Percentiles rank a stretch among this genome's conserved stretches.
These are phyloP conservation scores for Spinus olivaceus DNA, from an alignment of 2,797 vertebrate genomes.

Conservation along the genomic window DNA sequence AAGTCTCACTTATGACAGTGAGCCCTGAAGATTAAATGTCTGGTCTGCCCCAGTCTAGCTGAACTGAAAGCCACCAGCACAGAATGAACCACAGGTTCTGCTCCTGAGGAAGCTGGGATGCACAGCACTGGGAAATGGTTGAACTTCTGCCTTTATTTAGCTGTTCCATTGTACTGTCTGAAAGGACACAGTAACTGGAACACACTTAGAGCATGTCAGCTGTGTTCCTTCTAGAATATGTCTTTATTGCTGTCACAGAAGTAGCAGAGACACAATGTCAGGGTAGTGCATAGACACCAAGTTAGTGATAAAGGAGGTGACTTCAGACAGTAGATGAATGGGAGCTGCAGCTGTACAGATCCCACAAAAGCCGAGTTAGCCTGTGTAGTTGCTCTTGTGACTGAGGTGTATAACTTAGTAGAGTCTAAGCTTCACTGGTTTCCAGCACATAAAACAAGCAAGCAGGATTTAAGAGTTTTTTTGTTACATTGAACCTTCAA, in stretches of 20 bases:
- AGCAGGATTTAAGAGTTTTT: not conserved
- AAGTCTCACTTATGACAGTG: not conserved
- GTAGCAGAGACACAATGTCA: not conserved
- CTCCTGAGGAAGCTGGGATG: not conserved
- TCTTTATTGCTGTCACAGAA: not conserved
- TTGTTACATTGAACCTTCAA: not conserved
- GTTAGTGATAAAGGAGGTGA: not conserved
- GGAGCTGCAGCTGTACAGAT: not conserved
- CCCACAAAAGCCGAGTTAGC: not conserved
- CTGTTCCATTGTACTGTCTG: not conserved
- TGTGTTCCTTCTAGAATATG: not conserved
- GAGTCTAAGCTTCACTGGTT: not conserved
- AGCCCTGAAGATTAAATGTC: not conserved
- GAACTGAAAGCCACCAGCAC: not conserved
- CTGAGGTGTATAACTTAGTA: not conserved
- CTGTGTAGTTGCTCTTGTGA: not conserved
- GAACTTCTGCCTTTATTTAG: not conserved
- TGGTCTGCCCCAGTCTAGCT: not conserved
- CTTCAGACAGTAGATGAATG: not conserved
- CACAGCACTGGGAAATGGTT: not conserved
- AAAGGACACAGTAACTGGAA: not conserved
- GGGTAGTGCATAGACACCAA: not conserved
- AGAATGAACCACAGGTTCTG: not conserved
- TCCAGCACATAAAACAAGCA: not conserved
- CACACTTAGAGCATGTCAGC: not conserved